Percentiles rank a stretch among this genome's conserved stretches.
phyloP scores from a whole-genome alignment of 2,888 invertebrate species.

The Agrochola macilenta region DNA sequence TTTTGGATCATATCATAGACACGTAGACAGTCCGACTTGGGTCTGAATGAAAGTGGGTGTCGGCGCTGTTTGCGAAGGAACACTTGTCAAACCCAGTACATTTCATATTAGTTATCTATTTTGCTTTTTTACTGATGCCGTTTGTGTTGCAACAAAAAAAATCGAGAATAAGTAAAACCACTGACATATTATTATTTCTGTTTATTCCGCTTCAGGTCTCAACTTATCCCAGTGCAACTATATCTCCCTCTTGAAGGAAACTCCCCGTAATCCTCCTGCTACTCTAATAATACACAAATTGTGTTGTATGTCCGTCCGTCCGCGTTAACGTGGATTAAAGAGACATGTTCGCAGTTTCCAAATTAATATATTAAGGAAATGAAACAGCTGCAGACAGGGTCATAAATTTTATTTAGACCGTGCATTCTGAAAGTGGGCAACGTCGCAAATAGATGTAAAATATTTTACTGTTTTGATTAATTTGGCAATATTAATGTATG shows the following conservation, averaged over 20 bases:
- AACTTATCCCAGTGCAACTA: constrained; percentile 22
- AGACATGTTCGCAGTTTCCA: constrained; percentile 21
- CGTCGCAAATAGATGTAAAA: too few relatives aligned
- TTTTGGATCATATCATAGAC: background rate
- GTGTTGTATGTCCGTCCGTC: constrained; percentile 57
- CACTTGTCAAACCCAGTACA: background rate
- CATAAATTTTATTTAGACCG: background rate
- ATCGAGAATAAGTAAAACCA: too few relatives aligned
- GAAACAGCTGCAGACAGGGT: constrained; percentile 16
- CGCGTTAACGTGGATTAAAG: constrained; percentile 29
- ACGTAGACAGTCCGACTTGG: background rate
- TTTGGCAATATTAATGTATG: too few relatives aligned
- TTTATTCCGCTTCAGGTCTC: constrained; percentile 7
- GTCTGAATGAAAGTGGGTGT: background rate
- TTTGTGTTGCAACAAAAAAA: background rate
- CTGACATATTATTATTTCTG: background rate
- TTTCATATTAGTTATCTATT: background rate
- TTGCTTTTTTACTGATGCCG: background rate
- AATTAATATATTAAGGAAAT: constrained; percentile 29
- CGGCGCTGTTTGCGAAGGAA: background rate
- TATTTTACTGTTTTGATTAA: too few relatives aligned
- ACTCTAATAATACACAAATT: constrained; percentile 64
- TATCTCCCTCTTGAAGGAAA: constrained; percentile 59
- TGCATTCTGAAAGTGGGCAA: too few relatives aligned
- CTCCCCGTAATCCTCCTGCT: constrained; percentile 60